A percentile compares a stretch with the other conserved stretches of the same genome.
These are phyloP conservation scores for Podarcis lilfordi DNA, from an alignment of 2,797 vertebrate genomes.

Conservation along the genomic window DNA sequence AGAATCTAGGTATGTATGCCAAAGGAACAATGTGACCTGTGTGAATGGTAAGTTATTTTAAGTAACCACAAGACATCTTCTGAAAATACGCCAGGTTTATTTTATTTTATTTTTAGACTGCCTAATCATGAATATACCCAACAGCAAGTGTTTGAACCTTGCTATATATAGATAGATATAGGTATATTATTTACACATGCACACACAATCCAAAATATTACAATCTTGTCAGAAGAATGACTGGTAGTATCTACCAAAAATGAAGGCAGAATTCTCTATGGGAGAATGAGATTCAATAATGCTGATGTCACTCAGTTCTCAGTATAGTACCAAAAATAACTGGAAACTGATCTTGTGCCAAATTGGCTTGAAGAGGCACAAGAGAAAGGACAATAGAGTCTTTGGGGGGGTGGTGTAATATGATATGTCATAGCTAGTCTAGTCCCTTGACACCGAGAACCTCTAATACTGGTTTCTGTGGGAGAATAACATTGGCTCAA, in stretches of 20 bases:
- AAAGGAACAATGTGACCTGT: background rate
- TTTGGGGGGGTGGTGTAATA: background rate
- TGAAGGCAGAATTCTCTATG: background rate
- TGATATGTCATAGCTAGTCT: background rate
- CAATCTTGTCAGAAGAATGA: background rate
- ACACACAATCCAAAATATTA: background rate
- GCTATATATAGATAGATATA: background rate
- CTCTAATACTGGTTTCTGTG: background rate
- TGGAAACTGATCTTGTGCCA: constrained; percentile 11
- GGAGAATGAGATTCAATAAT: background rate
- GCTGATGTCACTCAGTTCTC: constrained; percentile 13
- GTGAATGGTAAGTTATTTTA: constrained; percentile 2
- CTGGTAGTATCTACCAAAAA: background rate
- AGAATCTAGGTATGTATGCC: background rate
- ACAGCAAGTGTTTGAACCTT: background rate
- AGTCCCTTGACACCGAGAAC: background rate
- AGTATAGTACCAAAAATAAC: constrained; percentile 5
- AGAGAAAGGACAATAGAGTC: background rate
- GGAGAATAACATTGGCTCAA: background rate
- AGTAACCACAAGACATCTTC: background rate
- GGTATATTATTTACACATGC: background rate
- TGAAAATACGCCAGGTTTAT: background rate
- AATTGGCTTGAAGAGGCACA: background rate
- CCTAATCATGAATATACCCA: background rate
- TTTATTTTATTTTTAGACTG: background rate